Percentiles rank a stretch among this genome's conserved stretches.
These are phyloP conservation scores for Enteromius thamalakanensis DNA, from an alignment of 2,797 vertebrate species.

Conservation along the genomic window DNA sequence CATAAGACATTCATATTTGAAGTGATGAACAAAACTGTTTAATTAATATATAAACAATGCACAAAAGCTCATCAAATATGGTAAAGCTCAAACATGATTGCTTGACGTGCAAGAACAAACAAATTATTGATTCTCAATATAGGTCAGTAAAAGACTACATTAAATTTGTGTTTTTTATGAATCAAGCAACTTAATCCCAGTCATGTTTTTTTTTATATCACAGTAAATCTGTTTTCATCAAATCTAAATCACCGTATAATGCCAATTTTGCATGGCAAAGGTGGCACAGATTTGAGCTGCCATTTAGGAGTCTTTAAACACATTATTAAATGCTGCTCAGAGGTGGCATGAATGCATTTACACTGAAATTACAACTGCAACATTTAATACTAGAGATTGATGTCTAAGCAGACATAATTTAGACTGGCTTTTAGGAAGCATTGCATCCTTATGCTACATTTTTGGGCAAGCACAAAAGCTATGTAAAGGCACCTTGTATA, in stretches of 20 bases:
- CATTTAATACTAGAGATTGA: neutral
- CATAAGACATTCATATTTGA: neutral
- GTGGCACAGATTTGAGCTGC: neutral
- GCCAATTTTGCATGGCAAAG: no score
- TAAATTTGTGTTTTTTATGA: neutral
- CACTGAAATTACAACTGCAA: neutral
- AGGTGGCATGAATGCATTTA: neutral
- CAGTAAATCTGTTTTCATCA: neutral
- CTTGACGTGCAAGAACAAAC: neutral
- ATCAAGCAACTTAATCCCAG: neutral
- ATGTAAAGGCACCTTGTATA: neutral
- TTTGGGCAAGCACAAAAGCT: neutral
- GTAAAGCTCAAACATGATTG: neutral
- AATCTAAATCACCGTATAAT: no score
- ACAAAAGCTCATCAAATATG: neutral
- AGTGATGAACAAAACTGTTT: neutral
- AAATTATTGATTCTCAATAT: neutral
- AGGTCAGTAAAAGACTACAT: neutral
- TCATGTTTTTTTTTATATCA: neutral
- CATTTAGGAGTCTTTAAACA: neutral
- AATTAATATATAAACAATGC: neutral
- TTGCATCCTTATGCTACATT: neutral
- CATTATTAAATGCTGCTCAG: neutral
- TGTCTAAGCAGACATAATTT: neutral
- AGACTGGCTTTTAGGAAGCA: neutral